Evolutionary conservation across 2,888 invertebrate genomes (phyloP), one percentile per base, ranked within the genome.

Genomic region (Chaetogeoica ovagalla): DNA sequence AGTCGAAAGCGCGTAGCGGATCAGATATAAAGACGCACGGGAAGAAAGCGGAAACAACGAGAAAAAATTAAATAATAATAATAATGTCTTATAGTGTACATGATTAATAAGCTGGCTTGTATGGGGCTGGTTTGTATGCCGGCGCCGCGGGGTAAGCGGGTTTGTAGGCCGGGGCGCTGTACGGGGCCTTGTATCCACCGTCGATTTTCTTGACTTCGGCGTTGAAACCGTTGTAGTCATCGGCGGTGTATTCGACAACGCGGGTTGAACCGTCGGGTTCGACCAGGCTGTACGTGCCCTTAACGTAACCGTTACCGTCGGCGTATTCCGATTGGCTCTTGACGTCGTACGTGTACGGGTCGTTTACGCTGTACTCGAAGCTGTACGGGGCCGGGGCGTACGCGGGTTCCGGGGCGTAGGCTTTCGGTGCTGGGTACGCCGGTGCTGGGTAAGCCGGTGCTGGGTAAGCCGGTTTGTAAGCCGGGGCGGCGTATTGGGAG

Each of bases 401-500:
- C 0, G 77, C 77, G 60, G 77, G 77, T 2, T 77, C 77, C 1
- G 77, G 77, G 0, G 77, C 77, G 77, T 77, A 82, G 55, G 81
- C 83, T 82, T 75, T 76, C 7, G 76, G 76, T 30, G 57, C 55
- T 2, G 65, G 4, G 76, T 76, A 76, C 19, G 68, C 76, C 1
- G 76, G 76, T 15, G 76, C 76, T 3, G 75, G 52, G 84, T 43
- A 72, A 11, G 71, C 37, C 19, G 82, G 82, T 43, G 43, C 81
- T 0, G 72, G 43, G 62, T 72, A 73, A 2, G 74, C 63, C 19
- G 82, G 82, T 15, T 76, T 76, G 69, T 77, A 77, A 9, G 81
- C 76, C 0, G 76, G 76, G 7, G 76, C 76, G 15, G 77, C 30
- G 75, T 76, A 76, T 57, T 81, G 82, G n/a, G 86, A 2, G 85